Percentiles rank a stretch among this genome's conserved stretches.
Evolutionary conservation across 2,888 invertebrate species (phyloP).

Genomic region (Archips crataeganus): DNA sequence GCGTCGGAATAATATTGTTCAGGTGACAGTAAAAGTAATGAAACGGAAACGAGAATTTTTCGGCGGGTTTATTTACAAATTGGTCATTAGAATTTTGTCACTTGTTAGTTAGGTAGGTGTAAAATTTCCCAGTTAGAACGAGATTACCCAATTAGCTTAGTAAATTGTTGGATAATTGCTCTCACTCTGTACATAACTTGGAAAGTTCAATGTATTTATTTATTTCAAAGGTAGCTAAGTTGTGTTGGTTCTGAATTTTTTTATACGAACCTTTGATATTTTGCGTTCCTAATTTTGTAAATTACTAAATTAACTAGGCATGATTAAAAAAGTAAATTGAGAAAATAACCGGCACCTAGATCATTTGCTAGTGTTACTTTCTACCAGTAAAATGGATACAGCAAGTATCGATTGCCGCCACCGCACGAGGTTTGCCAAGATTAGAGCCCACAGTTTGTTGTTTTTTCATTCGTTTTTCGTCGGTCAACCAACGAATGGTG

Average conservation of each 20-base stretch:
- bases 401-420: slow-evolving; percentile 32
- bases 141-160: neutral
- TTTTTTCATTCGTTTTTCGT: slow-evolving; percentile 41
- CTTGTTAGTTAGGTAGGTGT: neutral
- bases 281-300: neutral
- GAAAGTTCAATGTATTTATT: neutral
- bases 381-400: slow-evolving; percentile 14
- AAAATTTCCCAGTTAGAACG: neutral
- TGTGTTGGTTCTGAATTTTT: neutral
- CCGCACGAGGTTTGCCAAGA: slow-evolving; percentile 40
- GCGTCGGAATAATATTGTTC: slow-evolving; percentile 21
- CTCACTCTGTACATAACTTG: neutral
- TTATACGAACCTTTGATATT: neutral
- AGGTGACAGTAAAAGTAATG: slow-evolving; percentile 19
- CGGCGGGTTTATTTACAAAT: slow-evolving; percentile 8
- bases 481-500: slow-evolving; percentile 35
- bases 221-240: neutral
- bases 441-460: slow-evolving; percentile 41
- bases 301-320: neutral
- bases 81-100: neutral
- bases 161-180: neutral
- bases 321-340: neutral
- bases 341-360: neutral
- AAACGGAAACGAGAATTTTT: slow-evolving; percentile 18
- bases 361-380: slow-evolving; percentile 2